These are phyloP conservation scores for Elephas maximus DNA, from an alignment of 2,113 vertebrate species.

Conservation along the genomic window DNA sequence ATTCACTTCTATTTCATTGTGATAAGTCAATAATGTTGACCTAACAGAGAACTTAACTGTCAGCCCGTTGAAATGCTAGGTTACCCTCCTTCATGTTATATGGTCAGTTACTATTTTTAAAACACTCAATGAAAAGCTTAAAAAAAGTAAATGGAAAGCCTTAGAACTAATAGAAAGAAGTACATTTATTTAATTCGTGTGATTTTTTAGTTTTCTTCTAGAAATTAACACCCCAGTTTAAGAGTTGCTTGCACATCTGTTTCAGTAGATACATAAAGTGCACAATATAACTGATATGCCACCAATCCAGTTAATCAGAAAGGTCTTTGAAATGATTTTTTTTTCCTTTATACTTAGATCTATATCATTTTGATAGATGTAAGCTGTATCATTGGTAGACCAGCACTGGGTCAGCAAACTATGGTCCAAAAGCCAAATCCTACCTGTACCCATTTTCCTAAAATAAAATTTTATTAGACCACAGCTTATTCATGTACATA, in stretches of 20 bases:
- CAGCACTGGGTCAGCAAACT: neutral
- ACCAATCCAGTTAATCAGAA: neutral
- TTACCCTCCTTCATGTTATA: neutral
- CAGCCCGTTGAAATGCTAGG: neutral
- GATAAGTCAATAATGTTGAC: conserved; percentile 51
- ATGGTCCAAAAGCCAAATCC: neutral
- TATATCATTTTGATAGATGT: conserved; percentile 33
- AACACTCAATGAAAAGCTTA: neutral
- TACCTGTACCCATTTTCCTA: neutral
- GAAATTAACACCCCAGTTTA: conserved; percentile 19
- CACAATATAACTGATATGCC: neutral
- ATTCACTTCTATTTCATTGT: conserved; percentile 53
- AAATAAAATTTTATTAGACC: conserved; percentile 20
- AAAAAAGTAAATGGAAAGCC: neutral
- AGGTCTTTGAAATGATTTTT: neutral
- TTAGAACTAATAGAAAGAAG: neutral
- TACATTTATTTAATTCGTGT: neutral
- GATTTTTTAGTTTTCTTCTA: conserved; percentile 13
- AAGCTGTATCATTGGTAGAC: neutral
- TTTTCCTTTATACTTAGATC: neutral
- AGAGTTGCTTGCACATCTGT: neutral
- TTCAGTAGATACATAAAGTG: neutral
- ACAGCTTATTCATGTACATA: neutral
- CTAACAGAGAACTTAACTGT: conserved; percentile 37
- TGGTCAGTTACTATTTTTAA: conserved; percentile 11